phyloP scores from a whole-genome alignment of 1,140 invertebrate genomes.

The Metopolophium dirhodum region DNA sequence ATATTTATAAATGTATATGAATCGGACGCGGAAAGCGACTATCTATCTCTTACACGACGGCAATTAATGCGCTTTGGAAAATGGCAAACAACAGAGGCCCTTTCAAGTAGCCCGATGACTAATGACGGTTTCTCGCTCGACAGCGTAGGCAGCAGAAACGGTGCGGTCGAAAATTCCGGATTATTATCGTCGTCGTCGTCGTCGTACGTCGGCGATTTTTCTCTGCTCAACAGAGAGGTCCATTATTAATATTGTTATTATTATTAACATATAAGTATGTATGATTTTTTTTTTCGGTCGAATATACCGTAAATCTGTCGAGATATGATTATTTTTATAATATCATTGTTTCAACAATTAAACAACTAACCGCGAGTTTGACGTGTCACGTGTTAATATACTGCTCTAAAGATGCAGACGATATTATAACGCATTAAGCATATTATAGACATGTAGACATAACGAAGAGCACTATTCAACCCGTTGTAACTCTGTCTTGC shows the following conservation, averaged over 20 bases:
- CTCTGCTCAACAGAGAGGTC: background rate
- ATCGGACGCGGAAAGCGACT: background rate
- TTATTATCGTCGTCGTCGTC: background rate
- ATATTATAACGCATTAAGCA: too few species aligned
- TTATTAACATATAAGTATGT: background rate
- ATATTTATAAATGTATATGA: background rate
- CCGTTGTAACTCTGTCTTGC: background rate
- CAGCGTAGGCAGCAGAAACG: background rate
- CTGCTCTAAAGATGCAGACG: too few species aligned
- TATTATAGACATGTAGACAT: too few species aligned
- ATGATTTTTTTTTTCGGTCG: background rate
- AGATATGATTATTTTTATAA: background rate
- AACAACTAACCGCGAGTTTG: background rate
- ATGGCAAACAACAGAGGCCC: background rate
- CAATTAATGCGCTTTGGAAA: background rate
- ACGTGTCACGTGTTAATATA: too few species aligned
- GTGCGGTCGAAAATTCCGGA: background rate
- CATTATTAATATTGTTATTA: background rate
- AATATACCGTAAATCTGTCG: background rate
- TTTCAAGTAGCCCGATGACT: background rate
- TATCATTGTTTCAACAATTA: background rate
- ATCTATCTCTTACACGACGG: background rate
- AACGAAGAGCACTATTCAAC: background rate
- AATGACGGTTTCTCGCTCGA: background rate
- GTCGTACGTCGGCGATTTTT: background rate